Percentiles rank a stretch among this genome's conserved stretches.
Evolutionary conservation across 2,113 vertebrate genomes (phyloP).

Genomic region (Colinus virginianus): DNA sequence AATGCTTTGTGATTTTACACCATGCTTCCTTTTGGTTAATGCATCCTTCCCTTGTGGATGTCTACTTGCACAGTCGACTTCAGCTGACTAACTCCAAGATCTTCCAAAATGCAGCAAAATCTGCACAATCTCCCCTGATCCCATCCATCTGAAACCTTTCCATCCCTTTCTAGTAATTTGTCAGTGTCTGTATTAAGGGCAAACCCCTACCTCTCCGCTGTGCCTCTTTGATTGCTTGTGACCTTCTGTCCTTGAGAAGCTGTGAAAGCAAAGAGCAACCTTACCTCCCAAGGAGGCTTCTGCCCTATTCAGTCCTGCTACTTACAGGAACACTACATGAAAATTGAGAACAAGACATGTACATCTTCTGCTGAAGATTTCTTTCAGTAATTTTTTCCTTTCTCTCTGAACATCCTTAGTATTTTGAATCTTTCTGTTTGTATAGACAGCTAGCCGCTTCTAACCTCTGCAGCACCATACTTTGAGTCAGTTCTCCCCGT

Average conservation of each 20-base stretch:
- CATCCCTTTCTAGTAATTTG: background rate
- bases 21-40: background rate
- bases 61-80: background rate
- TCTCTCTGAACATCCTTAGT: background rate
- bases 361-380: background rate
- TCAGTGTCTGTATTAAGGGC: background rate
- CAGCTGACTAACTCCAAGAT: background rate
- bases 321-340: background rate
- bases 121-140: background rate
- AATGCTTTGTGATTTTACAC: background rate
- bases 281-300: background rate
- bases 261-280: background rate
- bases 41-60: background rate
- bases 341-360: background rate
- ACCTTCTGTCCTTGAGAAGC: background rate
- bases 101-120: background rate
- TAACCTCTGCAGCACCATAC: background rate
- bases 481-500: background rate
- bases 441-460: background rate
- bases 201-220: background rate
- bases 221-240: background rate
- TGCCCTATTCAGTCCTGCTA: background rate
- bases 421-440: background rate
- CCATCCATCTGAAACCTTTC: background rate
- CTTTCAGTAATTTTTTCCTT: background rate